Conservation (phyloP, 2,797 vertebrate species). For the Monodelphis domestica region DNA sequence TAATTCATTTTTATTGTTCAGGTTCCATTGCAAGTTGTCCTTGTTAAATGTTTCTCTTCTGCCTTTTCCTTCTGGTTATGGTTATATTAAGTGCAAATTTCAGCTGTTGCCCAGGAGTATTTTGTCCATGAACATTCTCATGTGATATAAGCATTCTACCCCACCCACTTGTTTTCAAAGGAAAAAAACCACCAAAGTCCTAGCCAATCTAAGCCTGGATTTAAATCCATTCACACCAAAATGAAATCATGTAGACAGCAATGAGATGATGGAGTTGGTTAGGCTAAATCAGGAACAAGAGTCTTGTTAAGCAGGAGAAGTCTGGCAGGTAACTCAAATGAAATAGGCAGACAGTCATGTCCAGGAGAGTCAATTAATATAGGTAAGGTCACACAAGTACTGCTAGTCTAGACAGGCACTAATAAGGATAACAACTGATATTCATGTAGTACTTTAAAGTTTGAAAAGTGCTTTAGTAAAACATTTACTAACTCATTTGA, state of each 20-base stretch:
- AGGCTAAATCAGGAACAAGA: not conserved
- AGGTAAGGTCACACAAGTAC: not conserved
- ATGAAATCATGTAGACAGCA: not conserved
- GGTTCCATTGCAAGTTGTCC: not conserved
- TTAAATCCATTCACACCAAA: not conserved
- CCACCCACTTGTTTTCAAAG: not conserved
- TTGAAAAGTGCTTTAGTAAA: not conserved
- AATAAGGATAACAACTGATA: not conserved
- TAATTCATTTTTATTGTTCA: not conserved
- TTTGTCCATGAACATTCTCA: not conserved
- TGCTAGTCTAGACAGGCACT: not conserved
- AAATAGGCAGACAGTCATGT: not conserved
- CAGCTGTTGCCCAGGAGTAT: not conserved
- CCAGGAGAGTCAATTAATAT: not conserved
- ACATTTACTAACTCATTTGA: not conserved
- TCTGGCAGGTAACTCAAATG: not conserved
- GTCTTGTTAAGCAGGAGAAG: not conserved
- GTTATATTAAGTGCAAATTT: not conserved
- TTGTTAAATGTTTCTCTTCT: not conserved
- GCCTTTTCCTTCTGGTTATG: not conserved
- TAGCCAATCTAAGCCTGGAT: not conserved
- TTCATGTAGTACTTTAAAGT: not conserved
- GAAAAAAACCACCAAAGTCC: not conserved
- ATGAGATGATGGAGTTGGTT: not conserved
- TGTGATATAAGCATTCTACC: not conserved